phyloP scores from a whole-genome alignment of 2,797 vertebrate species.

The Mus spretus region DNA sequence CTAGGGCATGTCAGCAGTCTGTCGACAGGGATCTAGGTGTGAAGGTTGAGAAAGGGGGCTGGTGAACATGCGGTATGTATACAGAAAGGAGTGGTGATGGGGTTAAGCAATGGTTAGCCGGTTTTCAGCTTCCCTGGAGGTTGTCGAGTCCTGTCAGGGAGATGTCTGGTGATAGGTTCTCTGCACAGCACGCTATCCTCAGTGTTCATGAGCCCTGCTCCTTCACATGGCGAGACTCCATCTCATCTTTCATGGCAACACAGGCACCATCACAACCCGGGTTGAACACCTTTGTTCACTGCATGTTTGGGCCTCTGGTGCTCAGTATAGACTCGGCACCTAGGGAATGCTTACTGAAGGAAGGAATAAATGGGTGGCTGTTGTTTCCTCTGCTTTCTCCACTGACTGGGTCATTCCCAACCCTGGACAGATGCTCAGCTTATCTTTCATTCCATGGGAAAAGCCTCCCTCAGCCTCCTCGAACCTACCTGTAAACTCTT shows the following conservation, averaged over 20 bases:
- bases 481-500: neutral
- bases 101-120: neutral
- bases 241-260: conserved; percentile 1
- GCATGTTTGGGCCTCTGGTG: conserved; percentile 17
- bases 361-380: conserved; percentile 11
- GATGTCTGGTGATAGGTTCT: neutral
- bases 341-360: neutral
- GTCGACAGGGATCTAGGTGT: neutral
- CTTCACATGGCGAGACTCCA: neutral
- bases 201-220: neutral
- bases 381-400: conserved; percentile 45
- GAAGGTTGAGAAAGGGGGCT: neutral
- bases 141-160: neutral
- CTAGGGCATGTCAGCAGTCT: neutral
- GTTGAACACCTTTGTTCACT: conserved; percentile 4
- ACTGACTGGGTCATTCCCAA: neutral
- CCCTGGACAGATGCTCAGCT: neutral
- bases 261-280: neutral
- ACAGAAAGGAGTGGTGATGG: neutral
- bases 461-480: neutral
- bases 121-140: neutral
- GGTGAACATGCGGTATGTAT: neutral
- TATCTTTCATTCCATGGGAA: neutral
- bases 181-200: neutral
- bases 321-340: neutral